A percentile compares a stretch with the other conserved stretches of the same genome.
These are phyloP conservation scores for Sialis fuliginosa DNA, from an alignment of 2,888 invertebrate species.

Conservation along the genomic window DNA sequence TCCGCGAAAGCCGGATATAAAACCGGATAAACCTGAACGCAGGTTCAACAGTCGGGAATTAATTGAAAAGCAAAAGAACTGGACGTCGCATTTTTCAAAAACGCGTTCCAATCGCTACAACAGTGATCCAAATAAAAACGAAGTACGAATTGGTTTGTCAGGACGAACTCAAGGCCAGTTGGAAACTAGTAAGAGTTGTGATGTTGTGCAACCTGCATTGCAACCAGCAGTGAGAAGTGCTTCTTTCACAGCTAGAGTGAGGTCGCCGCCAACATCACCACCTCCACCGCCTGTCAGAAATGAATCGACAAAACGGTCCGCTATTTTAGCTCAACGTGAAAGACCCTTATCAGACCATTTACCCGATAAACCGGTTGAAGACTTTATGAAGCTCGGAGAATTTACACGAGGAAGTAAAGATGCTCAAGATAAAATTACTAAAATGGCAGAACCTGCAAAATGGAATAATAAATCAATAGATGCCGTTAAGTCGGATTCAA, in stretches of 20 bases:
- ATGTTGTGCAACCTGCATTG: conserved; percentile 4
- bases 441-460: neutral
- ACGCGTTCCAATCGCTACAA: conserved; percentile 43
- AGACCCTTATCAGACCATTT: conserved; percentile 19
- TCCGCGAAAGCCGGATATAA: conserved; percentile 23
- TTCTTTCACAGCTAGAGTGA: conserved; percentile 32
- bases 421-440: neutral
- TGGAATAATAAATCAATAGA: neutral
- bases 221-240: conserved; percentile 31
- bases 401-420: neutral
- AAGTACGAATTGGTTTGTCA: conserved; percentile 28
- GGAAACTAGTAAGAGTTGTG: neutral
- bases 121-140: conserved; percentile 43
- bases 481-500: neutral
- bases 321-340: conserved; percentile 18
- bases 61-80: conserved; percentile 80
- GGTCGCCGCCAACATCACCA: conserved; percentile 26
- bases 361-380: neutral
- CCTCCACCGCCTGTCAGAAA: conserved; percentile 27
- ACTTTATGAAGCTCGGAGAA: too few relatives aligned
- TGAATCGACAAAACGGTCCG: conserved; percentile 21
- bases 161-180: neutral
- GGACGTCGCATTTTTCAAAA: conserved; percentile 82
- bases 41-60: conserved; percentile 69
- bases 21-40: conserved; percentile 70